Conservation (phyloP, 2,888 invertebrate species). For the Metallyticus violacea region DNA sequence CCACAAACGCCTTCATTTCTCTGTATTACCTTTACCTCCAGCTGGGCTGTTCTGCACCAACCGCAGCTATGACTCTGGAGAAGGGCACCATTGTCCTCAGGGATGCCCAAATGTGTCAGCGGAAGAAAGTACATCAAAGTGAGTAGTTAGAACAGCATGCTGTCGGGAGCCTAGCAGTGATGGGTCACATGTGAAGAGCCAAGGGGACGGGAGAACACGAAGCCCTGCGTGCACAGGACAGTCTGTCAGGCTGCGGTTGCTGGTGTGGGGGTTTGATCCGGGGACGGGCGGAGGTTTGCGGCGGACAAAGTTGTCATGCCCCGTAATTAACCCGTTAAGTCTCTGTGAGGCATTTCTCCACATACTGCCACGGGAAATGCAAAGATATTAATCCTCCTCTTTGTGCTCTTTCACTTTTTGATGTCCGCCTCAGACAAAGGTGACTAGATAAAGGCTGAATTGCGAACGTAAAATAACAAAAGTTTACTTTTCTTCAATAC, state of each 20-base stretch:
- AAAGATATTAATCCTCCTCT: not conserved
- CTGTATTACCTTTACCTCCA: not conserved
- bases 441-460: too few relatives aligned
- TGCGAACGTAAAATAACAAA: too few relatives aligned
- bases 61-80: too few relatives aligned
- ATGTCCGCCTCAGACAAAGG: not conserved
- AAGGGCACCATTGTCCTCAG: not conserved
- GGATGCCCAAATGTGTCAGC: not conserved
- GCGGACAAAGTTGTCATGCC: not conserved
- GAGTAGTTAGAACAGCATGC: too few relatives aligned
- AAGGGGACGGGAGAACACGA: too few relatives aligned
- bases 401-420: not conserved
- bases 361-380: not conserved
- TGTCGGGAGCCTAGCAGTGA: not conserved
- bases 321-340: not conserved
- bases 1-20: not conserved
- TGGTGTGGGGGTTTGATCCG: not conserved
- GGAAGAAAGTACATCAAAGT: not conserved
- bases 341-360: not conserved
- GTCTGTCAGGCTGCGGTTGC: not conserved
- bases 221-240: not conserved
- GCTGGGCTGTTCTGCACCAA: not conserved
- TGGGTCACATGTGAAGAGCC: too few relatives aligned
- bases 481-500: too few relatives aligned
- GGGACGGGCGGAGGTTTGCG: not conserved